Base-by-base conservation (phyloP, 92 coral and sea anemone genomes). In the Porites cylindrica region DNA sequence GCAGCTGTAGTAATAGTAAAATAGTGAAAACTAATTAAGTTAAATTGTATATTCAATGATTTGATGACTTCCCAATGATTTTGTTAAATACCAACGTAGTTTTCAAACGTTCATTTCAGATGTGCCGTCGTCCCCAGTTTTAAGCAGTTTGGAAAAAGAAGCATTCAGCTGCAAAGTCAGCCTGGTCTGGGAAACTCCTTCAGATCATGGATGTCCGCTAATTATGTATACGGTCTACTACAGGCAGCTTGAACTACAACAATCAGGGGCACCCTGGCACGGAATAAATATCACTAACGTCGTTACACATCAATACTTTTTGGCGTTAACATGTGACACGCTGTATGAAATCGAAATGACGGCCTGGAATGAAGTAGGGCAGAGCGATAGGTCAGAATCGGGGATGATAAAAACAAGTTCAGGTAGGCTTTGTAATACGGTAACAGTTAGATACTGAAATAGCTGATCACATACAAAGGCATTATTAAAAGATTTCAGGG, bases 211-310 rank as follows among this genome's bases (percentile, higher is more conserved):
- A 16, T 82, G 86, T 60, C 78, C 78, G 12, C 70, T 82, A 68
- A 82, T 69, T 12, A 70, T 82, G 86, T 82, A 82, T 32, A 8
- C 86, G 1, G 8, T 82, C 52, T 68, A 81, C 77, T 56, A 81
- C 69, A 51, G 6, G n/a, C 53, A 51, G 51, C 4, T 56, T 5
- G 68, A 54, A 60, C 43, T 2, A 3, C 66, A 5, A 81, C 32
- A 68, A 23, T 10, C 51, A 26, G 77, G 67, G 24, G 58, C 23
- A 18, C 13, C 24, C 43, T 81, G 77, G 85, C 4, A 68, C 54
- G 66, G 17, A 1, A 23, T 81, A 2, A 81, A 81, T 56, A 59
- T 69, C 23, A 81, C 77, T 23, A n/a, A 66, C 23, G 43, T 18
- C 12, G 17, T 17, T 26, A 8, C 17, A 59, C 51, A 58, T 14